Evolutionary conservation across 2,113 vertebrate genomes (phyloP).

Genomic region (Aepyceros melampus): DNA sequence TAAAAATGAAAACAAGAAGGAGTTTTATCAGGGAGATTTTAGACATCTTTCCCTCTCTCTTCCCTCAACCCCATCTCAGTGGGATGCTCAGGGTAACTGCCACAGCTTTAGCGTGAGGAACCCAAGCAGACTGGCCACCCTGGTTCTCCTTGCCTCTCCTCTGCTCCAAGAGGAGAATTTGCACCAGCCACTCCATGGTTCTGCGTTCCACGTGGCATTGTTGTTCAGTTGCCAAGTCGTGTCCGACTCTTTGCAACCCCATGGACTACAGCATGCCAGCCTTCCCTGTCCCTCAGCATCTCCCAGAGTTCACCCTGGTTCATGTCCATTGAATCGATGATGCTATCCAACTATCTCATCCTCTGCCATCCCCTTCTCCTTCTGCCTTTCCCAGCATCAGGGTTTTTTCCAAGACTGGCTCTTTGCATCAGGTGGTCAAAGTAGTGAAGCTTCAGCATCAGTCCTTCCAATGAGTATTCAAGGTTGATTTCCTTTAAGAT

Average conservation of each 20-base stretch:
- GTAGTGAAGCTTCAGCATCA: background rate
- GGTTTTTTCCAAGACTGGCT: background rate
- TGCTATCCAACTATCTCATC: background rate
- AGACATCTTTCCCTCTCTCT: background rate
- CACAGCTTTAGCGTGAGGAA: background rate
- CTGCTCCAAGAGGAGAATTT: background rate
- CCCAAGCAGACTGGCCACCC: background rate
- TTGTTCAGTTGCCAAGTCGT: background rate
- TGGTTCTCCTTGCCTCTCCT: background rate
- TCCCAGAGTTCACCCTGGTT: background rate
- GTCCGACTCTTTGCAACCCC: background rate
- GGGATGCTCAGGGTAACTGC: background rate
- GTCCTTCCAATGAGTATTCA: background rate
- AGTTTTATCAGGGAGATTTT: background rate
- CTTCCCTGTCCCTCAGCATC: background rate
- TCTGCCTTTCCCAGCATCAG: background rate
- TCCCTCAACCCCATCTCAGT: accelerated
- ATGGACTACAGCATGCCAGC: background rate
- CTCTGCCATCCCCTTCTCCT: background rate
- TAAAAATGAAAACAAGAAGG: background rate
- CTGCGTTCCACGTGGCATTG: background rate
- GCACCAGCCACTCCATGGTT: accelerated
- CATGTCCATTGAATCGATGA: background rate
- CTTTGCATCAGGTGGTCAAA: background rate
- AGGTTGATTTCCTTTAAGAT: background rate